Evolutionary conservation across 1,140 invertebrate genomes (phyloP).

Genomic region (Aporrectodea caliginosa): DNA sequence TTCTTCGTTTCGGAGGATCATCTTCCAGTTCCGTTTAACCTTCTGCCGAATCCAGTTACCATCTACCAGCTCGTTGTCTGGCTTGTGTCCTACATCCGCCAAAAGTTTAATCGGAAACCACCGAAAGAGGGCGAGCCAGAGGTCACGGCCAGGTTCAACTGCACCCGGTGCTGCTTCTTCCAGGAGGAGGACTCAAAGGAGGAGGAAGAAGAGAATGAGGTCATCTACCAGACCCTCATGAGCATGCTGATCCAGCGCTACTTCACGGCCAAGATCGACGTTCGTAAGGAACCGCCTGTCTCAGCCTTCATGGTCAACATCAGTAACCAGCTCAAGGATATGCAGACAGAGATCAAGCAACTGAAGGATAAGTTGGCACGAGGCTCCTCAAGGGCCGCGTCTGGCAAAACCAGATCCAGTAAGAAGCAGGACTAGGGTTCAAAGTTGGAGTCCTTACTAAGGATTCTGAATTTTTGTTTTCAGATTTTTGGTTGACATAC

Average conservation of each 20-base stretch:
- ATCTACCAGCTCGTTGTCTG: neutral
- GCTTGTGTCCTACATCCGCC: neutral
- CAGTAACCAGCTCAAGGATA: neutral
- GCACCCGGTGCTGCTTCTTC: neutral
- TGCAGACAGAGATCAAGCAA: neutral
- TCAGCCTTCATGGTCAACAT: neutral
- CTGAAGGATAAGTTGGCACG: neutral
- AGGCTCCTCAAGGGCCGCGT: too few species aligned
- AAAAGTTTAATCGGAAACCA: too few species aligned
- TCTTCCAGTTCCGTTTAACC: conserved; percentile 13
- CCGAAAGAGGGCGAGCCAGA: too few species aligned
- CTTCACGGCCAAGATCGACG: neutral
- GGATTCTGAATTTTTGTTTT: too few species aligned
- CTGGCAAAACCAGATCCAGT: too few species aligned
- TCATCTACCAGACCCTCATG: neutral
- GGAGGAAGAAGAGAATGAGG: neutral
- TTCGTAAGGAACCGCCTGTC: neutral
- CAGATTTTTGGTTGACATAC: too few species aligned
- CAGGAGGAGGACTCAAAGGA: neutral
- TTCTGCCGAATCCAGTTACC: neutral
- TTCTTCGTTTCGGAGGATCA: neutral
- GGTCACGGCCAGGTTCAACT: too few species aligned
- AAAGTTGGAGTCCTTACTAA: too few species aligned
- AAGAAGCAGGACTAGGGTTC: too few species aligned
- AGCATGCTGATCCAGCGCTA: neutral